Percentiles rank a stretch among this genome's conserved stretches.
These are phyloP conservation scores for Amblyopsis rosae DNA, from an alignment of 2,113 vertebrate species.

Conservation along the genomic window DNA sequence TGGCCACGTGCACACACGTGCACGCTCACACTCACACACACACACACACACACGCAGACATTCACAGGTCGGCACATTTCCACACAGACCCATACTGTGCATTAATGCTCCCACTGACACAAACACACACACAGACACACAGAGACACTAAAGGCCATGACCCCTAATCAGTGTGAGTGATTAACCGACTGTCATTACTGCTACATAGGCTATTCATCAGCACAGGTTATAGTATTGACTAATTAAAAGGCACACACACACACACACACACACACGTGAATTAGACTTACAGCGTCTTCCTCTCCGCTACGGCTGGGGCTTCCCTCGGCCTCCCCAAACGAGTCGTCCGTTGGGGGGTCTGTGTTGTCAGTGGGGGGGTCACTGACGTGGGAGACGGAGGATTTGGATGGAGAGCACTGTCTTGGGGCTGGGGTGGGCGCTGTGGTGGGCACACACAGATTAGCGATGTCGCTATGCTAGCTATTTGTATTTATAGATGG, in stretches of 20 bases:
- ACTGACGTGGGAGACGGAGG: constrained; percentile 90
- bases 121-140: constrained; percentile 5
- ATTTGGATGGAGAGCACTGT: constrained; percentile 95
- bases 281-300: constrained; percentile 91
- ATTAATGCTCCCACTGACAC: background rate
- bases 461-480: background rate
- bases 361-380: constrained; percentile 86
- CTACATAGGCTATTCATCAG: constrained; percentile 62
- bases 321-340: constrained; percentile 93
- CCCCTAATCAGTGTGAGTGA: constrained; percentile 63
- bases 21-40: constrained; percentile 11
- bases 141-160: constrained; percentile 21
- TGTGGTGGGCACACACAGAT: constrained; percentile 48
- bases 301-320: constrained; percentile 95
- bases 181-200: constrained; percentile 44
- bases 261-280: constrained; percentile 10
- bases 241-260: constrained; percentile 45
- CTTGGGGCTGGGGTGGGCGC: constrained; percentile 93
- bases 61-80: background rate
- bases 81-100: constrained; percentile 9
- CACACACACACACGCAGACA: constrained; percentile 8
- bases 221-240: constrained; percentile 37
- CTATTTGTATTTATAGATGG: background rate
- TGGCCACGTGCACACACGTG: constrained; percentile 44
- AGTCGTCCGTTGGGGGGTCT: constrained; percentile 89